phyloP scores from a whole-genome alignment of 2,113 vertebrate species.

The Colinus virginianus region DNA sequence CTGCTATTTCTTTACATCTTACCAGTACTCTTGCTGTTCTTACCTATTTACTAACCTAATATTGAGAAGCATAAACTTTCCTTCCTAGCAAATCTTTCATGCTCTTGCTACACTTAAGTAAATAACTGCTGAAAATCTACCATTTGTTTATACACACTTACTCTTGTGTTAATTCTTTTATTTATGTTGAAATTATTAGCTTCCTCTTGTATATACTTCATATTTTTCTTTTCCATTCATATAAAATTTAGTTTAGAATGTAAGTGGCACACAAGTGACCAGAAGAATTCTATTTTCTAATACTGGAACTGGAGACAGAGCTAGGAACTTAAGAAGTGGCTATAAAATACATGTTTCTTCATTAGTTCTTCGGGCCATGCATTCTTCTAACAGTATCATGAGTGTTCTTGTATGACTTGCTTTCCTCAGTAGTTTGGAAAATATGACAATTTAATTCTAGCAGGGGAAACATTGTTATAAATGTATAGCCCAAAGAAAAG shows the following conservation, averaged over 20 bases:
- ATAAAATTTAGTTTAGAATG: neutral
- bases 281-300: neutral
- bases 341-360: neutral
- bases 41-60: neutral
- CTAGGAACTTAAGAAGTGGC: neutral
- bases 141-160: neutral
- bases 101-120: neutral
- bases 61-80: neutral
- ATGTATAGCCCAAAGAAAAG: neutral
- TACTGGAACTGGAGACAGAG: neutral
- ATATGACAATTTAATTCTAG: neutral
- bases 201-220: neutral
- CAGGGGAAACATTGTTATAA: neutral
- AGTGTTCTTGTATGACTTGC: neutral
- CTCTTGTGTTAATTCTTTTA: neutral
- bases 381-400: neutral
- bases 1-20: neutral
- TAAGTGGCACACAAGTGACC: neutral
- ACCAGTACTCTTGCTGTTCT: neutral
- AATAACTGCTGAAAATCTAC: neutral
- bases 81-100: neutral
- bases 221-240: neutral
- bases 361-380: neutral
- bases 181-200: neutral
- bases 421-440: neutral